phyloP scores from a whole-genome alignment of 2,113 vertebrate genomes.

The Hyperopisus bebe region DNA sequence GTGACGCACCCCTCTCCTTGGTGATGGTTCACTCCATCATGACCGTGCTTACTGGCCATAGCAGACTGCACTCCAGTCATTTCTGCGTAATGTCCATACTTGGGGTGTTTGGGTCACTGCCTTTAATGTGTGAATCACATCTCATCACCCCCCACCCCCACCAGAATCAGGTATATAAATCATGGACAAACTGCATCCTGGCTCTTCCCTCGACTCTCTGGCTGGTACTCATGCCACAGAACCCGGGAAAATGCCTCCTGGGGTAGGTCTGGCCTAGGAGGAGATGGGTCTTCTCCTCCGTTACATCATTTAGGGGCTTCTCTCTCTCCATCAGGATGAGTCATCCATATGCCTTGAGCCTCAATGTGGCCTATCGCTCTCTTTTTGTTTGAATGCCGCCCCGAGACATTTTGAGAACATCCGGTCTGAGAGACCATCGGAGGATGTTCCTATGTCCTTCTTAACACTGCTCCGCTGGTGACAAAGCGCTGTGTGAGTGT shows the following conservation, averaged over 20 bases:
- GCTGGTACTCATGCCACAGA: conserved; percentile 18
- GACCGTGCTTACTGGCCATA: background rate
- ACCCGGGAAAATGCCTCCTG: conserved; percentile 48
- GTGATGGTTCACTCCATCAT: background rate
- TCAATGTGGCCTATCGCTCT: conserved; percentile 36
- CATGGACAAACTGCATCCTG: conserved; percentile 37
- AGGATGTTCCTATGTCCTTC: background rate
- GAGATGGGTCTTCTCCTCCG: background rate
- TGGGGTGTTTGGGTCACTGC: background rate
- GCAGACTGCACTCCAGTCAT: conserved; percentile 24
- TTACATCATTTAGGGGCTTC: background rate
- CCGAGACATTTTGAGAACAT: background rate
- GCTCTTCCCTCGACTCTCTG: background rate
- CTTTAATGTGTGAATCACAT: background rate
- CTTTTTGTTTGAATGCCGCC: background rate
- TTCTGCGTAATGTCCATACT: conserved; percentile 14
- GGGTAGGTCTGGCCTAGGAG: conserved; percentile 9
- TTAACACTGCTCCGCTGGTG: background rate
- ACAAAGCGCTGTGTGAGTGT: background rate
- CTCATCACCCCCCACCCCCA: background rate
- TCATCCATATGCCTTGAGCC: conserved; percentile 11
- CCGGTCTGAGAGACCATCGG: background rate
- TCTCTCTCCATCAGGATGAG: background rate
- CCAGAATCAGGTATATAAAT: conserved; percentile 31
- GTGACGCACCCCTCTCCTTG: no score